Conservation (phyloP, 2,797 vertebrate genomes). For the Xiphophorus birchmanni region DNA sequence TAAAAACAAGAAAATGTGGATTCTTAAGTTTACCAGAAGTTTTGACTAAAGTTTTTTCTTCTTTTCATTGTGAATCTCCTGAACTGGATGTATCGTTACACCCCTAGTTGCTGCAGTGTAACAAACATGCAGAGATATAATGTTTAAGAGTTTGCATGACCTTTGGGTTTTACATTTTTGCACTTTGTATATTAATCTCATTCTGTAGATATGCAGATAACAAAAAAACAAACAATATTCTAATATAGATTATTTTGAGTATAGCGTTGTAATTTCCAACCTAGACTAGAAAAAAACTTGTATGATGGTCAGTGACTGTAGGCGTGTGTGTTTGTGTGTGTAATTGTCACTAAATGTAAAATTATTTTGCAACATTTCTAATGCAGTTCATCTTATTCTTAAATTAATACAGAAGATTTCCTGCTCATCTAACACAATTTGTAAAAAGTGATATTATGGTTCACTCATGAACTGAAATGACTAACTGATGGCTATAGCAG, state of each 20-base stretch:
- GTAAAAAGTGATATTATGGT: constrained; percentile 38
- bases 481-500: constrained; percentile 26
- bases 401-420: constrained; percentile 32
- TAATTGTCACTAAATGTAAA: constrained; percentile 32
- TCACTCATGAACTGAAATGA: constrained; percentile 25
- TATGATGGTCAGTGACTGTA: constrained; percentile 30
- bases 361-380: constrained; percentile 21
- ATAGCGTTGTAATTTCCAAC: constrained; percentile 32
- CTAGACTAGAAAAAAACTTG: constrained; percentile 34
- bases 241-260: constrained; percentile 38
- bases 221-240: constrained; percentile 8
- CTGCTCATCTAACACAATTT: constrained; percentile 49
- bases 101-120: constrained; percentile 3
- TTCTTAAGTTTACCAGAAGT: background rate
- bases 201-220: constrained; percentile 21
- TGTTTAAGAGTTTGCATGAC: constrained; percentile 56
- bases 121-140: constrained; percentile 44
- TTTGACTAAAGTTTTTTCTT: background rate
- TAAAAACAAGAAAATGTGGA: background rate
- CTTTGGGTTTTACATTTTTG: constrained; percentile 22
- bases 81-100: background rate
- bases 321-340: constrained; percentile 10
- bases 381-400: constrained; percentile 28
- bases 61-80: background rate
- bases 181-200: background rate